Evolutionary conservation across 2,888 invertebrate genomes (phyloP).

Genomic region (Koerneria pararmatus): DNA sequence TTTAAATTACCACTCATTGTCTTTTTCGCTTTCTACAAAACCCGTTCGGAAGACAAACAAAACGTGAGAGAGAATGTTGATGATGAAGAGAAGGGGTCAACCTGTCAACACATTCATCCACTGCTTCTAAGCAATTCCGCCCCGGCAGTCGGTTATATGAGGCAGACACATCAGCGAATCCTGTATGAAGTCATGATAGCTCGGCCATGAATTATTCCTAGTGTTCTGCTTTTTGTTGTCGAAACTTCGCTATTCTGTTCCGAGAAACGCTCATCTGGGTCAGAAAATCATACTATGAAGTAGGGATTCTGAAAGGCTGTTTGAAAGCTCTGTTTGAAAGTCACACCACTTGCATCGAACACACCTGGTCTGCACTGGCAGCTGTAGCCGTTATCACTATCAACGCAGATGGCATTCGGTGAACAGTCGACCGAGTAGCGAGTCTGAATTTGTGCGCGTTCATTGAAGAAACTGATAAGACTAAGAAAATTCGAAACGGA

Average conservation of each 20-base stretch:
- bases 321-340: background rate
- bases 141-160: constrained; percentile 54
- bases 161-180: constrained; percentile 59
- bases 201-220: constrained; percentile 23
- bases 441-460: constrained; percentile 28
- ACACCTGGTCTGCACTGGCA: constrained; percentile 24
- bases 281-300: background rate
- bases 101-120: constrained; percentile 56
- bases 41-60: no score
- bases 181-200: constrained; percentile 54
- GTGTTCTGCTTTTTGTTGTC: background rate
- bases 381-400: constrained; percentile 51
- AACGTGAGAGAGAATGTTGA: no score
- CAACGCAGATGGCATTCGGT: constrained; percentile 55
- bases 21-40: no score
- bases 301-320: background rate
- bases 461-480: no score
- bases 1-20: no score
- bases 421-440: constrained; percentile 56
- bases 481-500: no score
- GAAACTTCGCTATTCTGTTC: background rate
- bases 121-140: constrained; percentile 56
- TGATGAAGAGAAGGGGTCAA: no score
- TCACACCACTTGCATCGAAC: background rate
- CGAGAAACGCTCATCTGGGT: background rate